Conservation (phyloP, 2,797 vertebrate genomes). For the Poliocrania exsul region DNA sequence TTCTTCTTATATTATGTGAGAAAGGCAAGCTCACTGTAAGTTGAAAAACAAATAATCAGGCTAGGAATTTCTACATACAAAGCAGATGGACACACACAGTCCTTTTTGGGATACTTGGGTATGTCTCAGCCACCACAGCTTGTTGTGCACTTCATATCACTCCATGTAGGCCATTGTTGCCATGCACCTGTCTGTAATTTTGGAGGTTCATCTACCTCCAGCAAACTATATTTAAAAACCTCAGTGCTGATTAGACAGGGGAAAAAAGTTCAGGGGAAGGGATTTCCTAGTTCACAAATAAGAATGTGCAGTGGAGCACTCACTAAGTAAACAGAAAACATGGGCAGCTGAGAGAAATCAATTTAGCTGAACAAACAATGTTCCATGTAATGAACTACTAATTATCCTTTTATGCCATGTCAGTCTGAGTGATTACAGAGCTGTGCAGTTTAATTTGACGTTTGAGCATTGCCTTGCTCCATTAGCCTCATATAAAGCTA, state of each 20-base stretch:
- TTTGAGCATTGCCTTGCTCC: slow-evolving; percentile 86
- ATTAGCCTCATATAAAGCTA: slow-evolving; percentile 86
- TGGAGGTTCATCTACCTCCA: slow-evolving; percentile 75
- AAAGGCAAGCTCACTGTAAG: slow-evolving; percentile 72
- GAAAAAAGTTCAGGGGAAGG: slow-evolving; percentile 75
- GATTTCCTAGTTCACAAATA: slow-evolving; percentile 84
- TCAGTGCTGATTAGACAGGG: slow-evolving; percentile 55
- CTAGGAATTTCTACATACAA: slow-evolving; percentile 76
- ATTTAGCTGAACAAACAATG: slow-evolving; percentile 91
- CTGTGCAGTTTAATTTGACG: slow-evolving; percentile 83
- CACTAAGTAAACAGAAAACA: slow-evolving; percentile 86
- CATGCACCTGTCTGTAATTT: slow-evolving; percentile 82
- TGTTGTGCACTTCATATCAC: slow-evolving; percentile 63
- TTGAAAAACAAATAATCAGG: slow-evolving; percentile 79
- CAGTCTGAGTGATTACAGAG: slow-evolving; percentile 85
- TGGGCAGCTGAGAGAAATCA: slow-evolving; percentile 89
- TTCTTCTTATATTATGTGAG: background rate
- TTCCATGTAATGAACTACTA: slow-evolving; percentile 90
- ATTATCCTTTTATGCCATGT: slow-evolving; percentile 91
- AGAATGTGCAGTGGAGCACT: slow-evolving; percentile 81
- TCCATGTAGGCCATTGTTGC: slow-evolving; percentile 73
- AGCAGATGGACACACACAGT: slow-evolving; percentile 62
- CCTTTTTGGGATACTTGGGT: slow-evolving; percentile 61
- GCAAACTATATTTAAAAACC: slow-evolving; percentile 76
- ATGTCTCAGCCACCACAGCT: slow-evolving; percentile 76